Conservation (phyloP, 2,797 vertebrate genomes). For the Heliangelus exortis region DNA sequence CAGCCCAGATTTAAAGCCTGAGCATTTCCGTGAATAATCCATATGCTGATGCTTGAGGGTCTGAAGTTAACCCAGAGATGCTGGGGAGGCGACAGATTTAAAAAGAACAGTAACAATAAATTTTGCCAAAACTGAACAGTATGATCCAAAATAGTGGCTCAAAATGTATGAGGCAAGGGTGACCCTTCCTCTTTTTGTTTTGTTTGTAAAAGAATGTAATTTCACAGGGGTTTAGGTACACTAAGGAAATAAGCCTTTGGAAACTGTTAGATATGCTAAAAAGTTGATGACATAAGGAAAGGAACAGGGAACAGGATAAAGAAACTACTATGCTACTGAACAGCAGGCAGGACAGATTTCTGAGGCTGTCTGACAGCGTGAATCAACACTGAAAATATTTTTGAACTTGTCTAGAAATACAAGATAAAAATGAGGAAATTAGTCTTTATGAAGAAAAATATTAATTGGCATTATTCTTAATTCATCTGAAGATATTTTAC, state of each 20-base stretch:
- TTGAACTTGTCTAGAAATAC: neutral
- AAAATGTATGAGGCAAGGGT: neutral
- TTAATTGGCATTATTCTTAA: neutral
- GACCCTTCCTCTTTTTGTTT: neutral
- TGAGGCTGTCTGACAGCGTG: neutral
- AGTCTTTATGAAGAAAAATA: neutral
- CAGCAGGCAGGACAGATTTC: neutral
- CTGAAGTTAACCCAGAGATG: neutral
- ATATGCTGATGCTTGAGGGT: neutral
- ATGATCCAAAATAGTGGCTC: neutral
- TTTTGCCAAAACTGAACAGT: neutral
- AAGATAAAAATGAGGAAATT: neutral
- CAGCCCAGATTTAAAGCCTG: neutral
- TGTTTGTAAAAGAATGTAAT: neutral
- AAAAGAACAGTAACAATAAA: neutral
- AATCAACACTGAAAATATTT: neutral
- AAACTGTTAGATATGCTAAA: neutral
- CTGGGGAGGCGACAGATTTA: neutral
- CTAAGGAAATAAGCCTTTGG: neutral
- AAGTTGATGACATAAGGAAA: neutral
- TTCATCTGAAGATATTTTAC: neutral
- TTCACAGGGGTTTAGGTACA: rapidly evolving
- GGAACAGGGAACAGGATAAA: rapidly evolving
- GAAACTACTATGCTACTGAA: neutral
- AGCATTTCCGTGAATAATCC: neutral